phyloP scores from a whole-genome alignment of 2,888 invertebrate species.

The Patella ulyssiponensis region DNA sequence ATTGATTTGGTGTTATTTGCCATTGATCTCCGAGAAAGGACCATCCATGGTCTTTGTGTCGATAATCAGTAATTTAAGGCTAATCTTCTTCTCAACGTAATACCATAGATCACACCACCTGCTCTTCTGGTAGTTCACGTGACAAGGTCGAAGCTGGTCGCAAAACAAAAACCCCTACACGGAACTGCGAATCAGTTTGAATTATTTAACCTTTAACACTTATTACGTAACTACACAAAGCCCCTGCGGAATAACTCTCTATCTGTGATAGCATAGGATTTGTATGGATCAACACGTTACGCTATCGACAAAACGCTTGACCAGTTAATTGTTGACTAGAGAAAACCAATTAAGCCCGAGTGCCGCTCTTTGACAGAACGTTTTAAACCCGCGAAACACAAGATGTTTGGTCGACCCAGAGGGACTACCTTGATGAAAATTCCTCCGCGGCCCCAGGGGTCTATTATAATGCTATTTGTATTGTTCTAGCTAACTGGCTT shows the following conservation, averaged over 20 bases:
- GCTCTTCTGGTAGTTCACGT: too few relatives aligned
- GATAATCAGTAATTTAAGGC: constrained; percentile 9
- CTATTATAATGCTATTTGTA: too few relatives aligned
- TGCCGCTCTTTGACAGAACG: not conserved
- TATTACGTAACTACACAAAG: not conserved
- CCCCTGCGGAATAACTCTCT: not conserved
- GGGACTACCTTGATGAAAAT: too few relatives aligned
- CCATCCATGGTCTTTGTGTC: not conserved
- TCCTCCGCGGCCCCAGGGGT: too few relatives aligned
- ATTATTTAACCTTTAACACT: not conserved
- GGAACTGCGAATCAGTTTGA: too few relatives aligned
- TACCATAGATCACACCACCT: not conserved
- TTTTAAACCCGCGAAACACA: too few relatives aligned
- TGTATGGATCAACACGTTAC: constrained; percentile 4
- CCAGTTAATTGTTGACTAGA: not conserved
- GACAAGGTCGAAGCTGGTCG: too few relatives aligned
- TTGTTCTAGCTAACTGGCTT: too few relatives aligned
- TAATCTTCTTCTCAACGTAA: not conserved
- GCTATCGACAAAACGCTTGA: constrained; percentile 1
- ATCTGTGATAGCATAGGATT: not conserved
- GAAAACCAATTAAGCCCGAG: constrained; percentile 7
- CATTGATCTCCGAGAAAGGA: too few relatives aligned
- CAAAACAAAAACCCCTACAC: too few relatives aligned
- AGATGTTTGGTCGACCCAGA: too few relatives aligned
- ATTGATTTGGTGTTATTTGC: too few relatives aligned